Percentiles rank a stretch among this genome's conserved stretches.
phyloP scores from a whole-genome alignment of 1,140 invertebrate genomes.

The Gonioctena quinquepunctata region DNA sequence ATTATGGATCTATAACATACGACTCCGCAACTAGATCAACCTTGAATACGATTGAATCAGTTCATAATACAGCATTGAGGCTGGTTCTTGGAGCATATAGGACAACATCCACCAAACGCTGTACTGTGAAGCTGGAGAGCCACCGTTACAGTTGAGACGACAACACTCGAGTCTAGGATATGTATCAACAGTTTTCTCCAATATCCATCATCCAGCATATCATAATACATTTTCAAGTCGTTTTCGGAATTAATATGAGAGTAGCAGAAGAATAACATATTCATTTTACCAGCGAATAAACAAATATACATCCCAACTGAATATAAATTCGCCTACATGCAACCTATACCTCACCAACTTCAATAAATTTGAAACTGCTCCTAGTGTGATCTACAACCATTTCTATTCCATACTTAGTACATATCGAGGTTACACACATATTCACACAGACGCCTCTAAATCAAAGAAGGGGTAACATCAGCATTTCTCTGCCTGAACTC shows the following conservation, averaged over 20 bases:
- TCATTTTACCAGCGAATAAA: neutral
- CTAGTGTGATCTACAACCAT: too few species aligned
- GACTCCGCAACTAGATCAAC: neutral
- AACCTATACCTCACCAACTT: neutral
- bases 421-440: too few species aligned
- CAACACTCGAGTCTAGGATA: neutral
- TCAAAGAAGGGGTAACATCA: neutral
- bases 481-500: neutral
- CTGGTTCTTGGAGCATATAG: neutral
- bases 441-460: neutral
- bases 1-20: too few species aligned
- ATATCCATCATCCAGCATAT: too few species aligned
- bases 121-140: neutral
- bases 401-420: too few species aligned
- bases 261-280: neutral
- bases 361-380: neutral
- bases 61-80: neutral
- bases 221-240: neutral
- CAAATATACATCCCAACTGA: too few species aligned
- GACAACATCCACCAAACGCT: neutral
- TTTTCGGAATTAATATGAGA: neutral
- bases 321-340: too few species aligned
- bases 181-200: too few species aligned
- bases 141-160: neutral
- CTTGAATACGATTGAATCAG: neutral